Evolutionary conservation across 2,113 vertebrate genomes (phyloP).

Genomic region (Parus major): DNA sequence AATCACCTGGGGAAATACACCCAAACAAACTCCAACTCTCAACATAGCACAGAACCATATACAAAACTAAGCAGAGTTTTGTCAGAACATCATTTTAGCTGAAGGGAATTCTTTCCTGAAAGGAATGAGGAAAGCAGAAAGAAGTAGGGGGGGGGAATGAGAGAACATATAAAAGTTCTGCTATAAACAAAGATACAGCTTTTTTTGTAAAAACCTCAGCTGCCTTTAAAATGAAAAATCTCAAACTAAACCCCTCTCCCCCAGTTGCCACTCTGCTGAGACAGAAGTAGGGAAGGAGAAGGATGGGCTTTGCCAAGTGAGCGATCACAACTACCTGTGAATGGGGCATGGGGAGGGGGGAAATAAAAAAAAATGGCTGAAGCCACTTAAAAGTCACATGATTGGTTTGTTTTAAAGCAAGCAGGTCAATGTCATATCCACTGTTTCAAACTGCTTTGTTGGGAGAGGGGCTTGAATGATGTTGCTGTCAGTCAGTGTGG

Average conservation of each 20-base stretch:
- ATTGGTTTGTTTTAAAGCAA: slow-evolving; percentile 70
- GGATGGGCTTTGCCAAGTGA: slow-evolving; percentile 15
- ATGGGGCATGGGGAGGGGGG: background rate
- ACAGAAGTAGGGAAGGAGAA: slow-evolving; percentile 30
- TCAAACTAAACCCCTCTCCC: slow-evolving; percentile 54
- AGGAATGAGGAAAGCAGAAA: slow-evolving; percentile 25
- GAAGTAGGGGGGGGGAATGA: background rate
- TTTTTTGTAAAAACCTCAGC: slow-evolving; percentile 70
- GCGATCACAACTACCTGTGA: background rate
- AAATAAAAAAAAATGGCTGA: background rate
- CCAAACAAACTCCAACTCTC: background rate
- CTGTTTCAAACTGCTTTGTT: slow-evolving; percentile 58
- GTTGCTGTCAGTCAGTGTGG: slow-evolving; percentile 32
- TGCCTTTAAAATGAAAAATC: slow-evolving; percentile 75
- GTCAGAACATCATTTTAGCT: background rate
- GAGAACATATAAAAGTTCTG: slow-evolving; percentile 65
- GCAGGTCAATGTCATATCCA: slow-evolving; percentile 72
- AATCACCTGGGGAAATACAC: background rate
- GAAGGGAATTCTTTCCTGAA: slow-evolving; percentile 9
- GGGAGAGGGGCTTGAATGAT: slow-evolving; percentile 37
- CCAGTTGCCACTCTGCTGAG: slow-evolving; percentile 15
- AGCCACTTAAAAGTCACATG: slow-evolving; percentile 63
- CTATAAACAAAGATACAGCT: slow-evolving; percentile 66
- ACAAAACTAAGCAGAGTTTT: slow-evolving; percentile 23
- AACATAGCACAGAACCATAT: slow-evolving; percentile 16